Percentiles rank a stretch among this genome's conserved stretches.
phyloP scores from a whole-genome alignment of 2,797 vertebrate genomes.

The Tolypeutes matacus region DNA sequence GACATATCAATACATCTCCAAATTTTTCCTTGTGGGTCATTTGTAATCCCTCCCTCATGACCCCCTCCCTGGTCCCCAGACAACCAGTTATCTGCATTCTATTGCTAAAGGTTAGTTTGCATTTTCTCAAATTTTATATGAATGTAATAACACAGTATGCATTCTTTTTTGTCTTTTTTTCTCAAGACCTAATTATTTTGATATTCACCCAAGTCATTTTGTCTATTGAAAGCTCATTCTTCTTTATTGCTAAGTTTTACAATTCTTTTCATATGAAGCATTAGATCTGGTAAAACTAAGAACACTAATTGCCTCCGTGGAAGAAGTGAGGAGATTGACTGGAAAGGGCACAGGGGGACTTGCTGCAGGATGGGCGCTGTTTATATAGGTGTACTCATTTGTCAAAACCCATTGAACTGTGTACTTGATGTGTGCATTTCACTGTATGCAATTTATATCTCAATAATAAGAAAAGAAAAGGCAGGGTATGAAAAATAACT shows the following conservation, averaged over 20 bases:
- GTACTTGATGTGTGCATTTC: neutral
- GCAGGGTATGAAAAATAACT: neutral
- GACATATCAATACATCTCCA: neutral
- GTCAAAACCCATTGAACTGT: neutral
- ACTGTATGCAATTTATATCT: neutral
- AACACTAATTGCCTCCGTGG: neutral
- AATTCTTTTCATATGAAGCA: conserved; percentile 12
- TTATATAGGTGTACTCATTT: neutral
- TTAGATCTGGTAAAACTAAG: neutral
- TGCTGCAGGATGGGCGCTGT: neutral
- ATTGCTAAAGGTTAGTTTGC: neutral
- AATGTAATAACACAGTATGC: neutral
- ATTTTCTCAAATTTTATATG: neutral
- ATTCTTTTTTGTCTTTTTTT: neutral
- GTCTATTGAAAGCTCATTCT: neutral
- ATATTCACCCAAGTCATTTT: neutral
- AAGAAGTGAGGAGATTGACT: neutral
- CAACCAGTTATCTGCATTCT: neutral
- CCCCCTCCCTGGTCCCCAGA: neutral
- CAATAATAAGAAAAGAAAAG: neutral
- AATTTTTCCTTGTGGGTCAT: neutral
- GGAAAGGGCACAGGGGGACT: neutral
- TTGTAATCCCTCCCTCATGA: neutral
- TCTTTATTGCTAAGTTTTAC: neutral
- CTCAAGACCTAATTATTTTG: neutral